Conservation (phyloP, 2,888 invertebrate species). For the Laspeyria flexula region DNA sequence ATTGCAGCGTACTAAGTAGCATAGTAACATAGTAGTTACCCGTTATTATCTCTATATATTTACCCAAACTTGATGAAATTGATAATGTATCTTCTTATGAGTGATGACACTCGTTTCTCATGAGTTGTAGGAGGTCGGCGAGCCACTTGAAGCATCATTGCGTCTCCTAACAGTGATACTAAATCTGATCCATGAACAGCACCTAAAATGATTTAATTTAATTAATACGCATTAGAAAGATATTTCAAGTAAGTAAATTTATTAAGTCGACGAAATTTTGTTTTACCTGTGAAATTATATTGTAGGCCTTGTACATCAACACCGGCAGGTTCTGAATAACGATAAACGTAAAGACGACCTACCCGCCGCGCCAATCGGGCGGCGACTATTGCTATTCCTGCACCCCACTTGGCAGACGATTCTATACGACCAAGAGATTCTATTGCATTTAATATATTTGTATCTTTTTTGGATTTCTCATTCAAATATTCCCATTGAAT, state of each 20-base stretch:
- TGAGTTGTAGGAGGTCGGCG: slow-evolving; percentile 86
- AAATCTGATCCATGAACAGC: slow-evolving; percentile 89
- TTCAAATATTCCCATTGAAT: slow-evolving; percentile 87
- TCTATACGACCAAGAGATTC: slow-evolving; percentile 84
- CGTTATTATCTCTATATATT: no score
- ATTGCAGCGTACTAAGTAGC: no score
- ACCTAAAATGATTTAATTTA: slow-evolving; percentile 64
- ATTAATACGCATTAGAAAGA: no score
- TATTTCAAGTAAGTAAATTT: neutral
- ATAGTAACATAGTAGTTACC: no score
- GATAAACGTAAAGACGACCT: slow-evolving; percentile 84
- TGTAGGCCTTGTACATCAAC: slow-evolving; percentile 73
- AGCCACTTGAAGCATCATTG: slow-evolving; percentile 88
- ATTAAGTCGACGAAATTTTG: neutral
- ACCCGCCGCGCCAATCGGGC: slow-evolving; percentile 80
- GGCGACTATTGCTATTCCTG: slow-evolving; percentile 84
- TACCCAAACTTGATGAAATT: slow-evolving; percentile 84
- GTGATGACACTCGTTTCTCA: slow-evolving; percentile 83
- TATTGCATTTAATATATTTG: slow-evolving; percentile 66
- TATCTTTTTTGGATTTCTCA: slow-evolving; percentile 51
- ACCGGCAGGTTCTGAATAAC: slow-evolving; percentile 79
- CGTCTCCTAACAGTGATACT: slow-evolving; percentile 88
- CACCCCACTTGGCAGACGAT: slow-evolving; percentile 85
- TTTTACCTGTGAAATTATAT: slow-evolving; percentile 82
- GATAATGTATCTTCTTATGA: slow-evolving; percentile 63